A percentile compares a stretch with the other conserved stretches of the same genome.
Conservation (phyloP, 1,140 invertebrate species). For the Cyclina sinensis region DNA sequence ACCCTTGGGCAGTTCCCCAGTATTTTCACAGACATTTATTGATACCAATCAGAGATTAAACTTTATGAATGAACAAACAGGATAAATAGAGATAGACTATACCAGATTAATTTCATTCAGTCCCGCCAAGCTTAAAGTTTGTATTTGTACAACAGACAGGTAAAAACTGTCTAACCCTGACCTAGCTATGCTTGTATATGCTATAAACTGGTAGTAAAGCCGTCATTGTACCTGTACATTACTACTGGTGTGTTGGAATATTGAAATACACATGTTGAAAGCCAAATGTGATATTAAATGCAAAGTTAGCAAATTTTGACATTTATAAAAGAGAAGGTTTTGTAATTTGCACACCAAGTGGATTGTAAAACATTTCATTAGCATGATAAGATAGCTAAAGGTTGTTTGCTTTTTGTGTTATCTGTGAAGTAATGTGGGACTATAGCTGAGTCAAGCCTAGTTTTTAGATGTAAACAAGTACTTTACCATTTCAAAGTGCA, state of each 20-base stretch:
- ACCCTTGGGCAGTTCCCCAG: background rate
- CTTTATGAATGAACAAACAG: background rate
- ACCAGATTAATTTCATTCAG: background rate
- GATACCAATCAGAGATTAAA: background rate
- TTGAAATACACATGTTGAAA: background rate
- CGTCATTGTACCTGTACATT: background rate
- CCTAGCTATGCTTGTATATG: background rate
- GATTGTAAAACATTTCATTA: slow-evolving; percentile 10
- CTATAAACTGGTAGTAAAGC: slow-evolving; percentile 17
- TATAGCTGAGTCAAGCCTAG: background rate
- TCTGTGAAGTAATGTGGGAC: slow-evolving; percentile 22
- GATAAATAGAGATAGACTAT: background rate
- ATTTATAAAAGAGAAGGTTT: slow-evolving; percentile 17
- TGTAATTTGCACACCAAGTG: background rate
- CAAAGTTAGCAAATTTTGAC: slow-evolving; percentile 28
- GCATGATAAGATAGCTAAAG: background rate
- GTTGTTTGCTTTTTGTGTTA: slow-evolving; percentile 19
- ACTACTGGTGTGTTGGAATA: background rate
- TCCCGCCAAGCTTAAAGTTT: background rate
- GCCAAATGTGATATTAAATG: slow-evolving; percentile 37
- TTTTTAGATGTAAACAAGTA: slow-evolving; percentile 4
- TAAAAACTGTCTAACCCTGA: slow-evolving; percentile 19
- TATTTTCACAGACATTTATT: background rate
- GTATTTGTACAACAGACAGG: background rate
- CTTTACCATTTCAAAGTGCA: background rate